phyloP scores from a whole-genome alignment of 2,888 invertebrate species.

The Pogonocherus hispidulus region DNA sequence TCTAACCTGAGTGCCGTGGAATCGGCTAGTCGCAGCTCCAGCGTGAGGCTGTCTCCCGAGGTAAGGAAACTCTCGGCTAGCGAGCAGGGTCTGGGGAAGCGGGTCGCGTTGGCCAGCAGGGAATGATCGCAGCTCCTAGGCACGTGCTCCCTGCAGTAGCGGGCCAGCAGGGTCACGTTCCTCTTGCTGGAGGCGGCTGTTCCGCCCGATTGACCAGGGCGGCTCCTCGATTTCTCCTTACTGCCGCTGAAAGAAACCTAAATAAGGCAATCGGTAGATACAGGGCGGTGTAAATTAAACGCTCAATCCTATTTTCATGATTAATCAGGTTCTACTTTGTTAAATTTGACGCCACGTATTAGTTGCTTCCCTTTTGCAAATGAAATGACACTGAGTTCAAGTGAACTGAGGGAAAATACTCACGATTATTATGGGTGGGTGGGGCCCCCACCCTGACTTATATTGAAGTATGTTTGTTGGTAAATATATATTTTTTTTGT shows the following conservation, averaged over 20 bases:
- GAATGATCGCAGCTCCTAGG: constrained; percentile 89
- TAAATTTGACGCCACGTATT: too few relatives aligned
- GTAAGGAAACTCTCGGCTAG: constrained; percentile 88
- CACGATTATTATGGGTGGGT: too few relatives aligned
- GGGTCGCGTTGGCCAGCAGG: constrained; percentile 72
- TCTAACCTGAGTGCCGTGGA: constrained; percentile 86
- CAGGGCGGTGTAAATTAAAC: too few relatives aligned
- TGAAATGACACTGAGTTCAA: too few relatives aligned
- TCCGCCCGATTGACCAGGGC: constrained; percentile 65
- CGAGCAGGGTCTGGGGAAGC: constrained; percentile 78
- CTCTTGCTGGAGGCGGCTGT: constrained; percentile 61
- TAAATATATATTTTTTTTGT: too few relatives aligned
- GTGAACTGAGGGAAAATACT: too few relatives aligned
- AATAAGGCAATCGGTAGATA: too few relatives aligned
- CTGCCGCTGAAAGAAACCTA: constrained; percentile 57
- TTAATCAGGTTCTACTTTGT: too few relatives aligned
- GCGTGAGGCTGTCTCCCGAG: constrained; percentile 83
- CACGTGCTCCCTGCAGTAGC: constrained; percentile 86
- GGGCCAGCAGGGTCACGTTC: constrained; percentile 84
- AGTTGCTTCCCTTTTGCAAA: too few relatives aligned
- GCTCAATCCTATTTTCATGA: too few relatives aligned
- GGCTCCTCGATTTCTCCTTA: constrained; percentile 60
- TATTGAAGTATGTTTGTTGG: too few relatives aligned
- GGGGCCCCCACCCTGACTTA: too few relatives aligned
- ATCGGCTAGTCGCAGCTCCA: constrained; percentile 84